Evolutionary conservation across 1,140 invertebrate species (phyloP).

Genomic region (Drosophila oshimai): DNA sequence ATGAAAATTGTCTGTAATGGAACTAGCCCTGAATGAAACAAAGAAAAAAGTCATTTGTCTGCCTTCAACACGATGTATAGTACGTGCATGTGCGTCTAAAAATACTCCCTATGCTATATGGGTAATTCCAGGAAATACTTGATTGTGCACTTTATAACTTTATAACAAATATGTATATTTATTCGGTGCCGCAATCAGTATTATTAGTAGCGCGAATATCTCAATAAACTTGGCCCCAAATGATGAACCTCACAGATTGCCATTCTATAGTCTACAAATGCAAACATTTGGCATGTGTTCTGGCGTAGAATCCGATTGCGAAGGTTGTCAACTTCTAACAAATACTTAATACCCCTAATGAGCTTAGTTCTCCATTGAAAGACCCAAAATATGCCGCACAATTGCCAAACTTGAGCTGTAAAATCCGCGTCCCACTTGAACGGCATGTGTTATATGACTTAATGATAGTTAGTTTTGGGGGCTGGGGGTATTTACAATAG

Average conservation of each 20-base stretch:
- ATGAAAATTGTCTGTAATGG: constrained; percentile 16
- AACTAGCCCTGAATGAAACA: constrained; percentile 27
- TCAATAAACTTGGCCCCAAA: constrained; percentile 5
- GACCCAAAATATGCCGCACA: neutral
- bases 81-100: constrained; percentile 2
- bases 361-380: constrained; percentile 7
- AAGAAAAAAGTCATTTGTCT: neutral
- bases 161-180: neutral
- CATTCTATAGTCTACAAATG: no score
- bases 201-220: neutral
- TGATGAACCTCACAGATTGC: constrained; percentile 12
- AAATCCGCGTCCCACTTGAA: constrained; percentile 10
- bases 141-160: neutral
- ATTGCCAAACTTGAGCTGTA: constrained; percentile 17
- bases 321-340: constrained; percentile 12
- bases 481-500: constrained; percentile 50
- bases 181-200: constrained; percentile 7
- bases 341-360: constrained; percentile 8
- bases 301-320: neutral
- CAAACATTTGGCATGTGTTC: neutral
- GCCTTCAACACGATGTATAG: neutral
- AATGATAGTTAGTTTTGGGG: constrained; percentile 42
- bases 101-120: neutral
- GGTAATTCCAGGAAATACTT: constrained; percentile 4
- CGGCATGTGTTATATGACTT: constrained; percentile 44